A percentile compares a stretch with the other conserved stretches of the same genome.
Evolutionary conservation across 2,888 invertebrate genomes (phyloP).

Genomic region (Apocheima hispidaria): DNA sequence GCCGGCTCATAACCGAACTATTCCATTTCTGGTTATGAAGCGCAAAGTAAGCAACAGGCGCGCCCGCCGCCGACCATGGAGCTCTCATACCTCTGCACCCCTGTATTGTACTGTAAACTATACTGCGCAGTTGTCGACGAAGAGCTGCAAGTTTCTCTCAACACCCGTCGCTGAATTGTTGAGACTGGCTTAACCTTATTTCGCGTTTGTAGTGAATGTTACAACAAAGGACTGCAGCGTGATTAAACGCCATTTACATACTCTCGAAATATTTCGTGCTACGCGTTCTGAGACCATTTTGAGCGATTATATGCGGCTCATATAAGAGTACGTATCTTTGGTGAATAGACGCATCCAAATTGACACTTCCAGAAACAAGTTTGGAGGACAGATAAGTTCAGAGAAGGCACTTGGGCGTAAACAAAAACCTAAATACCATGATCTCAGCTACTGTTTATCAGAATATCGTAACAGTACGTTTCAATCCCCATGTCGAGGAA

Average conservation of each 20-base stretch:
- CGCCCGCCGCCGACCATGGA: slow-evolving; percentile 28
- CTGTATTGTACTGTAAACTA: background rate
- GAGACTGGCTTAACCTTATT: background rate
- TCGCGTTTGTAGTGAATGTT: background rate
- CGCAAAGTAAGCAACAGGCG: slow-evolving; percentile 63
- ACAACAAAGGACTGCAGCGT: background rate
- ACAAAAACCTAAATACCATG: background rate
- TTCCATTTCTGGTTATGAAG: slow-evolving; percentile 43
- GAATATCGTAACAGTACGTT: background rate
- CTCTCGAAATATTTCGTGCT: too few relatives aligned
- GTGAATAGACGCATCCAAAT: background rate
- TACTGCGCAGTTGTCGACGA: background rate
- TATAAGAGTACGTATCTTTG: too few relatives aligned
- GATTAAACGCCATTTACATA: too few relatives aligned
- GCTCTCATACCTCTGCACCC: slow-evolving; percentile 8
- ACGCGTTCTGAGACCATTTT: too few relatives aligned
- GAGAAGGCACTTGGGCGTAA: background rate
- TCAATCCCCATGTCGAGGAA: slow-evolving; percentile 21
- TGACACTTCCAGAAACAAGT: too few relatives aligned
- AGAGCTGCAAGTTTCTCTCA: background rate
- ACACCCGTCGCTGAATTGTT: background rate
- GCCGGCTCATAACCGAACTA: slow-evolving; percentile 2
- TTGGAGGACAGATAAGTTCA: too few relatives aligned
- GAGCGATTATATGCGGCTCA: too few relatives aligned
- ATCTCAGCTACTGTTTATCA: slow-evolving; percentile 2